Evolutionary conservation across 2,888 invertebrate species (phyloP).

Genomic region (Linyphia triangularis): DNA sequence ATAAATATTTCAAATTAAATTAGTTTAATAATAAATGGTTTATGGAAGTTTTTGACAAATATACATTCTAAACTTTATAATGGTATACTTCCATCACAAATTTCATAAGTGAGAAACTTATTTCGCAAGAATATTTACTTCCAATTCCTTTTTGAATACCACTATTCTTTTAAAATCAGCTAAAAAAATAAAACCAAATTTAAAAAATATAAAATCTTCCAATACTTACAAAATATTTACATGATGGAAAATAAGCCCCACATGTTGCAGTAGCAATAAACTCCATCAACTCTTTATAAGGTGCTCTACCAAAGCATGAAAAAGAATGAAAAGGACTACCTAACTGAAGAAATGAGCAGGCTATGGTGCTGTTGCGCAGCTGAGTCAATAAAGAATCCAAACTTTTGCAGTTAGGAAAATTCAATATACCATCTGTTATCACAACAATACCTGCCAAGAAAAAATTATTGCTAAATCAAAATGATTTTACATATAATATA

Average conservation of each 20-base stretch:
- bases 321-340: conserved; percentile 85
- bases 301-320: conserved; percentile 85
- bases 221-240: conserved; percentile 79
- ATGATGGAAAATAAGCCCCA: conserved; percentile 82
- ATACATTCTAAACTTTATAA: too few relatives aligned
- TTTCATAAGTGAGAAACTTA: too few relatives aligned
- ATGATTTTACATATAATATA: too few relatives aligned
- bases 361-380: conserved; percentile 86
- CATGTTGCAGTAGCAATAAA: conserved; percentile 88
- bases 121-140: neutral
- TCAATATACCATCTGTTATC: conserved; percentile 87
- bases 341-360: conserved; percentile 88
- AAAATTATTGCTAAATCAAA: too few relatives aligned
- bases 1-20: too few relatives aligned
- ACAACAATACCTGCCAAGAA: conserved; percentile 85
- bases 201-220: too few relatives aligned
- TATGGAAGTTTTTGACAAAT: too few relatives aligned
- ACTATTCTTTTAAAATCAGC: neutral
- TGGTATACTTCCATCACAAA: too few relatives aligned
- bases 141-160: neutral
- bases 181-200: too few relatives aligned
- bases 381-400: conserved; percentile 87
- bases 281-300: conserved; percentile 87
- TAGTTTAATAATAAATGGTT: too few relatives aligned
- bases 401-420: conserved; percentile 85